Evolutionary conservation across 2,888 invertebrate genomes (phyloP), one percentile per base, ranked within the genome.

Genomic region (Timandra comae): DNA sequence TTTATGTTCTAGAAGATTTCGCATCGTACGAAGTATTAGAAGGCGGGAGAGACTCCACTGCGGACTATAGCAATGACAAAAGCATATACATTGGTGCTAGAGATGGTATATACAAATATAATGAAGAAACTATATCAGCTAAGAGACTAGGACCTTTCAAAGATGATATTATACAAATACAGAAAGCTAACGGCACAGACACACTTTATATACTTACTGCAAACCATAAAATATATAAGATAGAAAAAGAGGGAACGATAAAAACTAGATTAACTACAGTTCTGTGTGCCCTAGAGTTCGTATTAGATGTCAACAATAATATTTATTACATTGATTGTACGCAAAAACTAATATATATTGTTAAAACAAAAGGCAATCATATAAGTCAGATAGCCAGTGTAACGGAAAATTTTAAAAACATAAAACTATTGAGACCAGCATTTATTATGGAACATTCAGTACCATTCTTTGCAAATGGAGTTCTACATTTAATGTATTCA

Each of bases 291-390:
- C 20, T 42, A 4, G 61, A 79, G 49, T 80, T 80, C 38, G 79
- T 80, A n/a, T 43, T 80, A 11, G 79, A 79, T 31, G 76, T 75
- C 0, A 61, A 61, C 0, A 71, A 79, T 43, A 79, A 77, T 41
- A 54, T 78, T 2, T 80, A 79, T 35, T 79, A 64, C 23, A 43
- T 75, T n/a, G 41, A 57, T 0, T 80, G 79, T 33, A 59, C 55
- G 0, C 69, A 71, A 9, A 41, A 36, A 9, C 48, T 62, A 46
- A 64, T 70, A 2, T 59, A 67, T 34, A 68, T 76, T 3, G 37
- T 74, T 0, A 63, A 52, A 39, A 23, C 52, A 1, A 48, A 67
- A 41, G 69, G 73, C 0, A 46, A 35, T 20, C 33, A 56, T 1
- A 30, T 56, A 0, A 56, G 53, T 19, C 40, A 60, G 2, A 49